A percentile compares a stretch with the other conserved stretches of the same genome.
Evolutionary conservation across 1,140 invertebrate species (phyloP).

Genomic region (Coenobita brevimanus): DNA sequence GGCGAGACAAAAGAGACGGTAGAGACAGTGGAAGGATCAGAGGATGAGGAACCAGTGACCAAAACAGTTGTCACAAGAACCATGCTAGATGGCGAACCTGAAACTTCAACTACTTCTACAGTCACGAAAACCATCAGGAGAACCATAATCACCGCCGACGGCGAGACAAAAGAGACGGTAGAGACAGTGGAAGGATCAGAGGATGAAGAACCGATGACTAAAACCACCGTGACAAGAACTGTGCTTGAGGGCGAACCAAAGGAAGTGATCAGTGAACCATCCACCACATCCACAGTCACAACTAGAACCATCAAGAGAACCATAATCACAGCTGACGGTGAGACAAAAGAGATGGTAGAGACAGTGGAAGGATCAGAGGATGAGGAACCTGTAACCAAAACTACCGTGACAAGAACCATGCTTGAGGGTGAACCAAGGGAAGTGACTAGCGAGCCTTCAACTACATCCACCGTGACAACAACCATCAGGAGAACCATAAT

Average conservation of each 20-base stretch:
- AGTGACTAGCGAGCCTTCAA: too few relatives aligned
- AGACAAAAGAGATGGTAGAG: conserved; percentile 13
- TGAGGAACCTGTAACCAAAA: too few relatives aligned
- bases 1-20: conserved; percentile 22
- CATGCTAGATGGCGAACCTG: background rate
- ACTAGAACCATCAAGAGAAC: too few relatives aligned
- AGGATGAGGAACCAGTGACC: background rate
- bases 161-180: conserved; percentile 6
- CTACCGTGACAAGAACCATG: background rate
- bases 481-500: too few relatives aligned
- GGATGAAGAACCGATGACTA: background rate
- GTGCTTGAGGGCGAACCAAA: background rate
- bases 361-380: too few relatives aligned
- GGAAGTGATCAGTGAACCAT: too few relatives aligned
- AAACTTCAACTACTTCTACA: background rate
- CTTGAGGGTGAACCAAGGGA: background rate
- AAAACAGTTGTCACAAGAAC: conserved; percentile 4
- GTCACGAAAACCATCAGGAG: background rate
- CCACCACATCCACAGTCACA: too few relatives aligned
- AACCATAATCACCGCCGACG: background rate
- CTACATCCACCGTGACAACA: too few relatives aligned
- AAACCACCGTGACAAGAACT: background rate
- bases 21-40: background rate
- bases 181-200: background rate
- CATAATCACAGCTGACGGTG: conserved; percentile 10